Evolutionary conservation across 2,888 invertebrate genomes (phyloP).

Genomic region (Timema cristinae): DNA sequence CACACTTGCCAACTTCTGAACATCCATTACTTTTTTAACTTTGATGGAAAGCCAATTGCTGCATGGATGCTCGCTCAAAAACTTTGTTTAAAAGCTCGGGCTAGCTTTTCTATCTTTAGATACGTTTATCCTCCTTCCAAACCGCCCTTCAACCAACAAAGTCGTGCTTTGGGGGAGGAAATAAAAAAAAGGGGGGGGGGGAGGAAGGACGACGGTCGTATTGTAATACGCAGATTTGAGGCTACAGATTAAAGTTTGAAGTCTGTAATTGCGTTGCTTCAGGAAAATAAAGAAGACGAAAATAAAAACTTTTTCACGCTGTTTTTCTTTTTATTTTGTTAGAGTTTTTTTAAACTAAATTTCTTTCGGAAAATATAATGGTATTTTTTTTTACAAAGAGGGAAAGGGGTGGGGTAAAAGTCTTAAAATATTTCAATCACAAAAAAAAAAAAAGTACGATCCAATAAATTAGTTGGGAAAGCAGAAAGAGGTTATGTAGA

Average conservation of each 20-base stretch:
- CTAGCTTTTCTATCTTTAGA: neutral
- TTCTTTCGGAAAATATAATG: neutral
- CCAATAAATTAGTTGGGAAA: too few species aligned
- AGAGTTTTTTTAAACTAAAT: neutral
- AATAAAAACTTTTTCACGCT: neutral
- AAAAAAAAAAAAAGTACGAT: too few species aligned
- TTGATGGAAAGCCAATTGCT: conserved; percentile 24
- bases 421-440: too few species aligned
- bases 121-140: neutral
- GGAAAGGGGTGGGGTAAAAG: neutral
- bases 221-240: conserved; percentile 16
- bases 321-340: neutral
- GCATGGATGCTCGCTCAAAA: conserved; percentile 19
- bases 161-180: too few species aligned
- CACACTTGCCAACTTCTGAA: conserved; percentile 20
- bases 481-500: too few species aligned
- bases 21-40: conserved; percentile 23
- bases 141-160: neutral
- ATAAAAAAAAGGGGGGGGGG: neutral
- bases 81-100: conserved; percentile 22
- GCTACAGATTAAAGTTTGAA: conserved; percentile 15
- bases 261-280: conserved; percentile 13
- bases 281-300: neutral
- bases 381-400: conserved; percentile 8
- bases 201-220: neutral